Evolutionary conservation across 2,113 vertebrate species (phyloP).

Genomic region (Megaptera novaeangliae): DNA sequence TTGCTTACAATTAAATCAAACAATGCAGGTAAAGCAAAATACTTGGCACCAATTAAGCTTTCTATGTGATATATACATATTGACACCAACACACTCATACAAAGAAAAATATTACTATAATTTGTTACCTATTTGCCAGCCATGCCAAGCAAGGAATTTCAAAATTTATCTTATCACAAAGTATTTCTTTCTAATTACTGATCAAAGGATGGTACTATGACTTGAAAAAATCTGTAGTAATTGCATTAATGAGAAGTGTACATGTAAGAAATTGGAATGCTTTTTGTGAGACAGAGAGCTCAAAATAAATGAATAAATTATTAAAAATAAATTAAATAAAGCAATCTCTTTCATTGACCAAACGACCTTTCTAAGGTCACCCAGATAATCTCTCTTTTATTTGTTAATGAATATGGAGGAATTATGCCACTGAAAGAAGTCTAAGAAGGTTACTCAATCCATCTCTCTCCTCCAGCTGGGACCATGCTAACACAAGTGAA

Average conservation of each 20-base stretch:
- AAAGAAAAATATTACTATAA: neutral
- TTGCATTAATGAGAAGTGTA: neutral
- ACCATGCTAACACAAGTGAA: neutral
- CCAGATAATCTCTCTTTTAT: neutral
- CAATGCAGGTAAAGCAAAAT: neutral
- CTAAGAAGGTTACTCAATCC: neutral
- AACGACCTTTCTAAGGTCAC: slow-evolving; percentile 18
- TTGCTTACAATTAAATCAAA: slow-evolving; percentile 31
- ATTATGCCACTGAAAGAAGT: neutral
- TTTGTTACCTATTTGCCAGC: neutral
- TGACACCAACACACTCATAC: neutral
- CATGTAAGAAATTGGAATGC: neutral
- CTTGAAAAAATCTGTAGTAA: neutral
- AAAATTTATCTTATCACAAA: neutral
- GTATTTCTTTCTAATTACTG: neutral
- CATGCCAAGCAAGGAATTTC: neutral
- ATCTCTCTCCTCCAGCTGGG: neutral
- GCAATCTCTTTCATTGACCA: neutral
- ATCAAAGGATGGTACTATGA: neutral
- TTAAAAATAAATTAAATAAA: neutral
- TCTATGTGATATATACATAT: neutral
- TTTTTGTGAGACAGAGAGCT: neutral
- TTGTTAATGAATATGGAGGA: neutral
- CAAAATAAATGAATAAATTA: slow-evolving; percentile 7
- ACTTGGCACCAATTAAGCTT: neutral